These are phyloP conservation scores for Brachyptera putata DNA, from an alignment of 2,888 invertebrate species.

Conservation along the genomic window DNA sequence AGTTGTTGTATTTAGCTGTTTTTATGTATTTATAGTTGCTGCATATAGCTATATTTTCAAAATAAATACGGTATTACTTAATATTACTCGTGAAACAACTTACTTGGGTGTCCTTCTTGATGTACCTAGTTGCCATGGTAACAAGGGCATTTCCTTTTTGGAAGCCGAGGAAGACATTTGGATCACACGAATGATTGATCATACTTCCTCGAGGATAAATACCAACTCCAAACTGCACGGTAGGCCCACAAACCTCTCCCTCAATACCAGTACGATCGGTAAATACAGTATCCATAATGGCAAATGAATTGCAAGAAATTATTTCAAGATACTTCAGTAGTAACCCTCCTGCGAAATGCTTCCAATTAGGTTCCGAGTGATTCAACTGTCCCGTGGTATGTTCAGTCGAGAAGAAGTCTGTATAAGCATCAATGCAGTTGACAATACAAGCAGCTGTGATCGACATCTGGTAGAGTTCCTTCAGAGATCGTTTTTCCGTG, in stretches of 20 bases:
- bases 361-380: too few species aligned
- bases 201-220: background rate
- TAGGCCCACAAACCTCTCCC: background rate
- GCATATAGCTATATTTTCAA: too few species aligned
- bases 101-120: background rate
- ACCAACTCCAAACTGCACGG: background rate
- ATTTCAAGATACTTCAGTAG: background rate
- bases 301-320: background rate
- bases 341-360: background rate
- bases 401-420: background rate
- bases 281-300: background rate
- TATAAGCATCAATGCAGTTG: background rate
- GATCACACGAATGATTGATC: background rate
- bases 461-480: background rate
- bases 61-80: too few species aligned
- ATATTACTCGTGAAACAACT: too few species aligned
- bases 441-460: background rate
- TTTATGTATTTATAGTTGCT: too few species aligned
- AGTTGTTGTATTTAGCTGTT: too few species aligned
- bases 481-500: background rate
- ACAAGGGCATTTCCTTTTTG: background rate
- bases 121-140: background rate
- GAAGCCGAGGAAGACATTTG: background rate
- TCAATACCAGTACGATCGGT: background rate
- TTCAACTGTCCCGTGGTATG: background rate